These are phyloP conservation scores for Falcaria lacertinaria DNA, from an alignment of 2,888 invertebrate genomes.

Conservation along the genomic window DNA sequence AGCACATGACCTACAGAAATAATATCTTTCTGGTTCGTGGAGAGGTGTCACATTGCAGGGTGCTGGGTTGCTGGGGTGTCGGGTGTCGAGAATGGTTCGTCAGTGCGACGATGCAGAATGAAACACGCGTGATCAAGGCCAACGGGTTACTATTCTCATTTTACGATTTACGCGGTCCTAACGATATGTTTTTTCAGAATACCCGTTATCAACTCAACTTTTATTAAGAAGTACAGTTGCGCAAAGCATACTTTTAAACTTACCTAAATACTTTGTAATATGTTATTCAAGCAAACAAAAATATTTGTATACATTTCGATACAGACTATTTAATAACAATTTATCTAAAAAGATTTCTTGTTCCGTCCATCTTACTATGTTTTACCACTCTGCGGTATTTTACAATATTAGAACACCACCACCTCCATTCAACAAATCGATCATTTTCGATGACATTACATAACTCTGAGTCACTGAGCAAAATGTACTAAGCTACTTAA, in stretches of 20 bases:
- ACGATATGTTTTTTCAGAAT: conserved; percentile 1
- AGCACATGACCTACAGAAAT: conserved; percentile 6
- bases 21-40: conserved; percentile 20
- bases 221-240: not conserved
- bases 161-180: conserved; percentile 33
- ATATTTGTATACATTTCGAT: too few species aligned
- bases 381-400: too few species aligned
- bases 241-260: too few species aligned
- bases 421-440: too few species aligned
- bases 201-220: not conserved
- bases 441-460: conserved; percentile 27
- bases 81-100: conserved; percentile 27
- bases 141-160: conserved; percentile 39
- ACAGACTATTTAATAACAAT: too few species aligned
- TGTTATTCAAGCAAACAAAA: too few species aligned
- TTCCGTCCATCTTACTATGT: too few species aligned
- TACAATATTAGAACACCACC: too few species aligned
- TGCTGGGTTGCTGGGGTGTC: conserved; percentile 44
- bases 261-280: too few species aligned
- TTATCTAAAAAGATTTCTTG: too few species aligned
- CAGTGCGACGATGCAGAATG: conserved; percentile 45
- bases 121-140: conserved; percentile 54
- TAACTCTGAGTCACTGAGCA: conserved; percentile 30
- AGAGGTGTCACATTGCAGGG: conserved; percentile 39
- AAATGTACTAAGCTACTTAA: conserved; percentile 19